These are phyloP conservation scores for Deilephila porcellus DNA, from an alignment of 2,888 invertebrate genomes.

Conservation along the genomic window DNA sequence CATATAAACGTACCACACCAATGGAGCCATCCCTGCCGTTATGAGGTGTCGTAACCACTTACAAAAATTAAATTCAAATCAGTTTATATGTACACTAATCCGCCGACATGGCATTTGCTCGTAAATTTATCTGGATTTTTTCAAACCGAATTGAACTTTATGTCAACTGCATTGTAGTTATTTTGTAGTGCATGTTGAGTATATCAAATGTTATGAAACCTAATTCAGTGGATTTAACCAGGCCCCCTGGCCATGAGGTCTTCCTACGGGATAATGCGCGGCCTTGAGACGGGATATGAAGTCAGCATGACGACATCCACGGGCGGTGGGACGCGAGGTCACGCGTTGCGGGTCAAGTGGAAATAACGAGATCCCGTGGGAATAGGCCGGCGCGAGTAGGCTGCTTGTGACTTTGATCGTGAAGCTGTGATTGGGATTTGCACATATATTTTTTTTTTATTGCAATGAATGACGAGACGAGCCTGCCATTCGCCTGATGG, in stretches of 20 bases:
- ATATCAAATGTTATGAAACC: conserved; percentile 6
- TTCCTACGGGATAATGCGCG: conserved; percentile 10
- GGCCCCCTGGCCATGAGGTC: conserved; percentile 11
- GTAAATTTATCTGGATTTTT: not conserved
- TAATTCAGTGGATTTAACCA: not conserved
- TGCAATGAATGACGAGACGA: no score
- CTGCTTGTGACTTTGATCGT: not conserved
- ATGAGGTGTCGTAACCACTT: no score
- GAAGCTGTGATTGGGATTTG: not conserved
- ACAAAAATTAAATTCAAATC: no score
- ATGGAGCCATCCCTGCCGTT: no score
- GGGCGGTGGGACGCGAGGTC: conserved; percentile 23
- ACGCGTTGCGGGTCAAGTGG: conserved; percentile 16
- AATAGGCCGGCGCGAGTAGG: not conserved
- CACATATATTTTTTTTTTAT: no score
- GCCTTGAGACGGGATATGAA: conserved; percentile 22
- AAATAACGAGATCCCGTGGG: conserved; percentile 11
- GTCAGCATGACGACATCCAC: conserved; percentile 20
- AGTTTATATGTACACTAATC: no score
- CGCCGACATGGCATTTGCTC: no score
- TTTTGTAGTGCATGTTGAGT: not conserved
- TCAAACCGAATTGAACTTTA: not conserved
- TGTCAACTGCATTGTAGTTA: not conserved
- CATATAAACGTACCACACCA: no score
- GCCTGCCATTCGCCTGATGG: no score